Percentiles rank a stretch among this genome's conserved stretches.
Evolutionary conservation across 92 coral and sea anemone species (phyloP).

Genomic region (Desmophyllum pertusum): DNA sequence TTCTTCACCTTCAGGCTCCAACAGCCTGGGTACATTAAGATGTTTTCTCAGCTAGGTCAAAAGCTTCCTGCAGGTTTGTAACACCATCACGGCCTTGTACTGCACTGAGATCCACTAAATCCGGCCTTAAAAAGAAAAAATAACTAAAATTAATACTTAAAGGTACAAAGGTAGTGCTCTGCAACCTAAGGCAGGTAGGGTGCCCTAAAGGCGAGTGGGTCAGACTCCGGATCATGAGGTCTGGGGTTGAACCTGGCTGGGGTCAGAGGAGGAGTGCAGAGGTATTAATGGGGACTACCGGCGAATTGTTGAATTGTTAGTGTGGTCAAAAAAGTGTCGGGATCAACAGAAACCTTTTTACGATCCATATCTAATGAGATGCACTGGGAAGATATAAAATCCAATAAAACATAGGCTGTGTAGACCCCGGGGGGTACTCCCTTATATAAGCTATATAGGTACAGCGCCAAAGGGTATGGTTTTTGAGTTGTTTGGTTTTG

Average conservation of each 20-base stretch:
- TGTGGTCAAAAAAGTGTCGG: too few relatives aligned
- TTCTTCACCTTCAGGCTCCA: constrained; percentile 78
- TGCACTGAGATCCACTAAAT: constrained; percentile 59
- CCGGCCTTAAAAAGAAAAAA: constrained; percentile 63
- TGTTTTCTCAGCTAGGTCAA: constrained; percentile 77
- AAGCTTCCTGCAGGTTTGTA: constrained; percentile 73
- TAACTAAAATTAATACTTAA: neutral
- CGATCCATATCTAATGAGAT: neutral
- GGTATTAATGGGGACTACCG: neutral
- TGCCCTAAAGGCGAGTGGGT: neutral
- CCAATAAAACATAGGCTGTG: neutral
- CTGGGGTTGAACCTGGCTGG: neutral
- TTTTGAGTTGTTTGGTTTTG: too few relatives aligned
- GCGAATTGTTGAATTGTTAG: neutral
- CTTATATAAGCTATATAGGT: too few relatives aligned
- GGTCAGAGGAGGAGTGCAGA: too few relatives aligned
- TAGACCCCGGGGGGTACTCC: too few relatives aligned
- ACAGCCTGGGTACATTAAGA: constrained; percentile 75
- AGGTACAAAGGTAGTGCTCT: neutral
- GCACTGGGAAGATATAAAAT: neutral
- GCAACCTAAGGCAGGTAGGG: neutral
- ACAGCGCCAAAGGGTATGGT: too few relatives aligned
- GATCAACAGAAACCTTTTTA: too few relatives aligned
- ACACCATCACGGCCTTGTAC: constrained; percentile 62
- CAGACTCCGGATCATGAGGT: neutral